A percentile compares a stretch with the other conserved stretches of the same genome.
These are phyloP conservation scores for Ophion slaviceki DNA, from an alignment of 2,888 invertebrate genomes.

Conservation along the genomic window DNA sequence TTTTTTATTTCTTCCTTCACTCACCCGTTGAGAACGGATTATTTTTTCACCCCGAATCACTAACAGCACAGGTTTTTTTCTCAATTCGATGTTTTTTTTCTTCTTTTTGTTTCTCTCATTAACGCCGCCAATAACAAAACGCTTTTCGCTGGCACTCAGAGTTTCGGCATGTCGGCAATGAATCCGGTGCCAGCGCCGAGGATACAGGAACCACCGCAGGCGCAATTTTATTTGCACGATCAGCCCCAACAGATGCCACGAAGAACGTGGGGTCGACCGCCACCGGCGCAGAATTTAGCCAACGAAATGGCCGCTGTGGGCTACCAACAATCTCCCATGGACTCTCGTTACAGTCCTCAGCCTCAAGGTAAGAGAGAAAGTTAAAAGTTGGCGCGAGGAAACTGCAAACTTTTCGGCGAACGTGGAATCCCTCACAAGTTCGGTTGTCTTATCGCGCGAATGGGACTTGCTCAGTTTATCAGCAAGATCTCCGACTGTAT, in stretches of 20 bases:
- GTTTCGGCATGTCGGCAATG: conserved; percentile 76
- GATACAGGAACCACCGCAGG: conserved; percentile 82
- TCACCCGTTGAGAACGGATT: background rate
- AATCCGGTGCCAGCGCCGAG: conserved; percentile 78
- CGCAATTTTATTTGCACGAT: conserved; percentile 92
- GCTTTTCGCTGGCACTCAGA: conserved; percentile 68
- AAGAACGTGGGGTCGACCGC: conserved; percentile 84
- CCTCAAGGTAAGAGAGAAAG: conserved; percentile 71
- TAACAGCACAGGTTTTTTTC: background rate
- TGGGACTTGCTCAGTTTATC: conserved; percentile 74
- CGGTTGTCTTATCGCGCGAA: conserved; percentile 33
- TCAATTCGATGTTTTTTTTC: background rate
- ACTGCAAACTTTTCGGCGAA: conserved; percentile 4
- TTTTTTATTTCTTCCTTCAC: background rate
- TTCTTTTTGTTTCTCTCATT: background rate
- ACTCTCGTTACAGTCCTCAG: conserved; percentile 78
- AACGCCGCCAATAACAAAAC: conserved; percentile 43
- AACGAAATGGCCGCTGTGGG: conserved; percentile 81
- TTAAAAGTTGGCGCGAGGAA: background rate
- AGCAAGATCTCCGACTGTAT: conserved; percentile 80
- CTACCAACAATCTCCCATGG: conserved; percentile 78
- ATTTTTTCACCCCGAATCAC: background rate
- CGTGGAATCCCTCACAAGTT: conserved; percentile 21
- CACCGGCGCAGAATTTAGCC: conserved; percentile 82
- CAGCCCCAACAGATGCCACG: conserved; percentile 84